Evolutionary conservation across 2,888 invertebrate genomes (phyloP), one percentile per base, ranked within the genome.

Genomic region (Lepidochrysops patricia): DNA sequence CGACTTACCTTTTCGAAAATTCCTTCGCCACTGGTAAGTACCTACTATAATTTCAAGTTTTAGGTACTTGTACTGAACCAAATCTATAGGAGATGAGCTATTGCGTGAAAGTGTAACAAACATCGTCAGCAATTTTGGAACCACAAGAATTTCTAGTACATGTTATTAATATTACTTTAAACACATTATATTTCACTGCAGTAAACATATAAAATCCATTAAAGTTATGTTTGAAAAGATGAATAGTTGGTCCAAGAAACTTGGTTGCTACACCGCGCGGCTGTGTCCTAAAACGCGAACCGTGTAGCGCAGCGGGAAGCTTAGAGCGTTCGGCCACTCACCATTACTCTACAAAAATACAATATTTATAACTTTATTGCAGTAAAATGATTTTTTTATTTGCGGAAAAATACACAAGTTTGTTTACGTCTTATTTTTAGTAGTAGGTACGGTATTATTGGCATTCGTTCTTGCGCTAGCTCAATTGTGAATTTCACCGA

Each of bases 311-410:
- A 70, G 76, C 80, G 68, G 69, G 88, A 69, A 75, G 76, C 71
- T 73, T 72, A 79, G 75, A 69, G 83, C 78, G 76, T 81, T 78
- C 71, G 75, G 73, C 75, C 84, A 84, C 86, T 84, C 81, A 78
- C 78, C 76, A 43, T 43, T 43, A 43, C 43, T 43, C 43, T 4
- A 43, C 43, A 43, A 43, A 43, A 82, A 80, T 76, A 76, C 72
- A 60, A 61, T 59, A 57, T 57, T 29, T 61, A 58, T 61, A 56
- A 58, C 56, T 57, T 57, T 37, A 58, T 35, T 61, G 32, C 50
- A 61, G 34, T 58, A 56, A 9, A 29, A 29, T 37, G 49, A 15
- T 54, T 60, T 59, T 56, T 32, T 57, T 60, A 61, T 62, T 61
- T 64, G 57, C 60, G 27, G 19, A 43, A 43, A 43, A 29, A 29